These are phyloP conservation scores for Callosobruchus maculatus DNA, from an alignment of 2,888 invertebrate genomes.

Conservation along the genomic window DNA sequence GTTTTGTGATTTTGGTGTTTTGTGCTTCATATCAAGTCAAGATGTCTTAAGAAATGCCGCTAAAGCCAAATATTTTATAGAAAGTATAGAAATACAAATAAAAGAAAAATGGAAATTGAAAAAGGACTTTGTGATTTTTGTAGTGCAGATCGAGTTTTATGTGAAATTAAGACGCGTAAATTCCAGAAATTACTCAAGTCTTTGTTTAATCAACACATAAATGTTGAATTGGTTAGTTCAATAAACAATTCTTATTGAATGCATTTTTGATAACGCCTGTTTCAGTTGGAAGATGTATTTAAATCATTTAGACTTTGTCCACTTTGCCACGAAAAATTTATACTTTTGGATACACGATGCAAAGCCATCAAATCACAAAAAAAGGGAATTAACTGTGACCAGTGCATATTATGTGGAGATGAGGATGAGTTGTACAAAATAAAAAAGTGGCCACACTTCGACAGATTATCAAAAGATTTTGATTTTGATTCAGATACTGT, in stretches of 20 bases:
- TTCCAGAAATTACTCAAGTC: neutral
- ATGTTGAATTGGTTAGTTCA: neutral
- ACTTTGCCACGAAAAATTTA: neutral
- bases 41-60: neutral
- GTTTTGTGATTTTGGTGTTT: neutral
- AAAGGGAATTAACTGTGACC: neutral
- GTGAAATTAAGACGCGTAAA: neutral
- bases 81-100: neutral
- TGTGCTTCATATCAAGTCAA: too few species aligned
- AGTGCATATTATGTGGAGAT: neutral
- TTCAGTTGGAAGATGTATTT: neutral
- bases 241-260: neutral
- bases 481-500: neutral
- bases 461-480: neutral
- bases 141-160: neutral
- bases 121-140: neutral
- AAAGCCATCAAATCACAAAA: neutral
- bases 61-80: neutral
- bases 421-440: neutral
- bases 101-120: neutral
- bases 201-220: neutral
- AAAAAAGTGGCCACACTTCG: neutral
- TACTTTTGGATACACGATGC: neutral
- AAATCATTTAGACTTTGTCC: neutral
- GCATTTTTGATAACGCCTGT: neutral